These are phyloP conservation scores for Sternotherus odoratus DNA, from an alignment of 2,797 vertebrate genomes.

Conservation along the genomic window DNA sequence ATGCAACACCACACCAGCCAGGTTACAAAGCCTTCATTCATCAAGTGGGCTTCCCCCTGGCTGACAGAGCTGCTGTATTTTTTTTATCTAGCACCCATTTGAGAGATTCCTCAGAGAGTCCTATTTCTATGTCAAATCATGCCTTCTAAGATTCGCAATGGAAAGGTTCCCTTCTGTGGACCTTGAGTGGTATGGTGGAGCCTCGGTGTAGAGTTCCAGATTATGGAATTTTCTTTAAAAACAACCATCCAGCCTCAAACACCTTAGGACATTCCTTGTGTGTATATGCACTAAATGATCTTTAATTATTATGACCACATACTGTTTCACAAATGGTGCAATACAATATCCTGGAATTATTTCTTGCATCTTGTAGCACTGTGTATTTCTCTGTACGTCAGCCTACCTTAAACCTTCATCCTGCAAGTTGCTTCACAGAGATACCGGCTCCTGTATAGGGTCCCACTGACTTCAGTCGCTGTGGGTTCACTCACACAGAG, in stretches of 20 bases:
- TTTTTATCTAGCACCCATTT: not conserved
- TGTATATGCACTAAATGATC: slow-evolving; percentile 53
- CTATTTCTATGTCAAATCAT: not conserved
- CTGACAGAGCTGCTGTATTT: not conserved
- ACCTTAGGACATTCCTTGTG: slow-evolving; percentile 53
- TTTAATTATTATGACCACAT: slow-evolving; percentile 74
- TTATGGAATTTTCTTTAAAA: slow-evolving; percentile 31
- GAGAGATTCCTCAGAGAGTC: accelerated
- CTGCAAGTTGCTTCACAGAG: slow-evolving; percentile 43
- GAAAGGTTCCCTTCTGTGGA: not conserved
- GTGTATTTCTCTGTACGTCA: slow-evolving; percentile 34
- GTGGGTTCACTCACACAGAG: not conserved
- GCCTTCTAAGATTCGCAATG: slow-evolving; percentile 19
- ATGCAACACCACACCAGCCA: accelerated
- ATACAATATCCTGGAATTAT: slow-evolving; percentile 73
- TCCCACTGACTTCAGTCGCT: slow-evolving; percentile 14
- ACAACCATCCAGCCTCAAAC: not conserved
- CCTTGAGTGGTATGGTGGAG: not conserved
- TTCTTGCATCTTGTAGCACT: slow-evolving; percentile 44
- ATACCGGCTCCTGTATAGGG: slow-evolving; percentile 14
- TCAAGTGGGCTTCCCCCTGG: not conserved
- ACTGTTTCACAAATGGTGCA: slow-evolving; percentile 60
- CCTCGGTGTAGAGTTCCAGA: slow-evolving; percentile 46
- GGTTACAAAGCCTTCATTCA: accelerated
- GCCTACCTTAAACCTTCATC: slow-evolving; percentile 56